A percentile compares a stretch with the other conserved stretches of the same genome.
These are phyloP conservation scores for Dioctria linearis DNA, from an alignment of 2,888 invertebrate species.

Conservation along the genomic window DNA sequence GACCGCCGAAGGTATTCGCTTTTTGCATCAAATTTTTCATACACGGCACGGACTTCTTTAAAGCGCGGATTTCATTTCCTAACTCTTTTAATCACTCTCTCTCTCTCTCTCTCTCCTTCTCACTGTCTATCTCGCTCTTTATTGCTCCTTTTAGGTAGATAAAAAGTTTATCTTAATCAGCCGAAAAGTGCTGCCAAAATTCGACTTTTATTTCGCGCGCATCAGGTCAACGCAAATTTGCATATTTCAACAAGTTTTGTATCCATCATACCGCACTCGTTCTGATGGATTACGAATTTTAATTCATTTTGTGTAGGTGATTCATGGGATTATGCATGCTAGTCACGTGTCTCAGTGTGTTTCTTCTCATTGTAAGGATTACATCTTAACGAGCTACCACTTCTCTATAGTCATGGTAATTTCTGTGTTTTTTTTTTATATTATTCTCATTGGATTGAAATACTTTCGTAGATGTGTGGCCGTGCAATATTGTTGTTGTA, in stretches of 20 bases:
- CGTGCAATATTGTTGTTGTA: too few species aligned
- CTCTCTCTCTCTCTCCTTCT: too few species aligned
- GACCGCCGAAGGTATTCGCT: not conserved
- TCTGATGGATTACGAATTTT: conserved; percentile 58
- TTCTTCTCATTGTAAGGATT: conserved; percentile 24
- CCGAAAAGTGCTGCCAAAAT: conserved; percentile 41
- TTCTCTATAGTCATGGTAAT: conserved; percentile 54
- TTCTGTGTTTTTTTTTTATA: not conserved
- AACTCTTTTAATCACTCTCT: too few species aligned
- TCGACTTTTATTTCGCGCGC: not conserved
- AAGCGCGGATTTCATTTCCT: not conserved
- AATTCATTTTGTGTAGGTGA: conserved; percentile 58
- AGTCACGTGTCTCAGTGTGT: conserved; percentile 55
- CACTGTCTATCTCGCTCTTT: not conserved
- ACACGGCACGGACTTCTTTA: not conserved
- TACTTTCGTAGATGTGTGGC: not conserved
- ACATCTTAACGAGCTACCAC: conserved; percentile 53
- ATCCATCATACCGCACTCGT: conserved; percentile 55
- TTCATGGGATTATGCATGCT: conserved; percentile 53
- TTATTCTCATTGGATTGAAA: not conserved
- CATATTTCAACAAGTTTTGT: conserved; percentile 58
- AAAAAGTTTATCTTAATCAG: conserved; percentile 30
- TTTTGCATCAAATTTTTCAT: not conserved
- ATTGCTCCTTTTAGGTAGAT: conserved; percentile 35
- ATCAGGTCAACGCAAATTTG: conserved; percentile 52